Base-by-base conservation (phyloP, 1,140 invertebrate species). In the Pogonomyrmex barbatus region DNA sequence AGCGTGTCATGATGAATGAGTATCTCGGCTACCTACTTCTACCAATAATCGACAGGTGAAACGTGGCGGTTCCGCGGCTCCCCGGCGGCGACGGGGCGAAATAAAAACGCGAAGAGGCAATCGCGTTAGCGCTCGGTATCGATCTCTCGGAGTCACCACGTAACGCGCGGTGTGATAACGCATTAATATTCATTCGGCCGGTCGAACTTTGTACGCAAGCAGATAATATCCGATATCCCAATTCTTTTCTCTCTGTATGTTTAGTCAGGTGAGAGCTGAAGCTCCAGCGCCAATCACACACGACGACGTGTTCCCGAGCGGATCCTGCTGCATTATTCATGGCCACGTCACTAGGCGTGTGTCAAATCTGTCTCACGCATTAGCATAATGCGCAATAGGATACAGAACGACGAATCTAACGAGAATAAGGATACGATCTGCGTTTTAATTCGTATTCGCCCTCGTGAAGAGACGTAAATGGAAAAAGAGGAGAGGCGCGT, bases 271-370 rank as follows among this genome's bases (percentile, higher is more conserved):
- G 47, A 82, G 47, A 82, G 42, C 36, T 45, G 63, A 58, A n/a
- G n/a, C n/a, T 83, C 68, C 73, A 73, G 42, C 6, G 54, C 67
- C 9, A 30, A 82, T 73, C 63, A 42, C 54, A 54, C 60, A 54
- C 42, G 62, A 68, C 33, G 8, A 14, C 71, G 56, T 65, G 39
- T 33, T 71, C 17, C 12, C 67, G 24, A n/a, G 17, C 45, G 39
- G n/a, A 79, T 79, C 42, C 56, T 86, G 77, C 45, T 86, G 14
- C 65, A 86, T 86, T 86, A 86, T 86, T 86, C 85, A 86, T 82
- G 14, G n/a, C 36, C 30, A 24, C 56, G 54, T 2, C 50, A 63
- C 30, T 50, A 63, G 52, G 52, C 77, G 47, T 70, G 50, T 86
- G 82, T 86, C 67, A 70, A 81, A 78, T 86, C 76, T 70, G 63